Percentiles rank a stretch among this genome's conserved stretches.
phyloP scores from a whole-genome alignment of 2,797 vertebrate genomes.

The Silurus lanzhouensis region DNA sequence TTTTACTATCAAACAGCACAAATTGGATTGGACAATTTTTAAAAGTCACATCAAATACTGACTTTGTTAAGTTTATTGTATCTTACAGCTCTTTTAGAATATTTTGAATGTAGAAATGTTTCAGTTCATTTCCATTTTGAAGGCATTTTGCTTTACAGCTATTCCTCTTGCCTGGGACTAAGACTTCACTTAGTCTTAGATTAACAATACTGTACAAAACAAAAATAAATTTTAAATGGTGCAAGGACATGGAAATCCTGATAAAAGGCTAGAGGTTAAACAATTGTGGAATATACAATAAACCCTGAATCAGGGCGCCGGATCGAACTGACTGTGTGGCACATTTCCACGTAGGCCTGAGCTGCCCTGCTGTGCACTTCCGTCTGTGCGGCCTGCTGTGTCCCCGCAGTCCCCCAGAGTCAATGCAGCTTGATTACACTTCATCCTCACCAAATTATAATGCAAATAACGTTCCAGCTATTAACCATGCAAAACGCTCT shows the following conservation, averaged over 20 bases:
- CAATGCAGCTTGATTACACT: conserved; percentile 68
- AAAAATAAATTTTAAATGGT: not conserved
- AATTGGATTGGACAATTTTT: not conserved
- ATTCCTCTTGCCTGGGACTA: not conserved
- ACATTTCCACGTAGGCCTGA: conserved; percentile 58
- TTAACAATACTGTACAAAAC: not conserved
- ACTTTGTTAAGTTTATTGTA: not conserved
- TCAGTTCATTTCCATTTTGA: not conserved
- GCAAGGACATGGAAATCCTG: conserved; percentile 43
- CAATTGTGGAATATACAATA: conserved; percentile 49
- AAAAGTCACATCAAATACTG: not conserved
- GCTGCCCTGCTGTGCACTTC: conserved; percentile 48
- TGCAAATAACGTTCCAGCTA: conserved; percentile 68
- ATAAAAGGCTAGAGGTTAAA: conserved; percentile 45
- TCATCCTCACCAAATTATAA: conserved; percentile 66
- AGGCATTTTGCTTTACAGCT: not conserved
- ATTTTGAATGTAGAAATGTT: not conserved
- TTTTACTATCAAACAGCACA: not conserved
- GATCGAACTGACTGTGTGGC: conserved; percentile 38
- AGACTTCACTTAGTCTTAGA: not conserved
- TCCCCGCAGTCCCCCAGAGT: conserved; percentile 58
- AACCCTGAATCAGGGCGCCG: conserved; percentile 43
- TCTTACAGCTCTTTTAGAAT: not conserved
- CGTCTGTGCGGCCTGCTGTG: conserved; percentile 50
- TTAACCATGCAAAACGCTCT: conserved; percentile 63